phyloP scores from a whole-genome alignment of 2,888 invertebrate genomes.

The Aphodius granarius region DNA sequence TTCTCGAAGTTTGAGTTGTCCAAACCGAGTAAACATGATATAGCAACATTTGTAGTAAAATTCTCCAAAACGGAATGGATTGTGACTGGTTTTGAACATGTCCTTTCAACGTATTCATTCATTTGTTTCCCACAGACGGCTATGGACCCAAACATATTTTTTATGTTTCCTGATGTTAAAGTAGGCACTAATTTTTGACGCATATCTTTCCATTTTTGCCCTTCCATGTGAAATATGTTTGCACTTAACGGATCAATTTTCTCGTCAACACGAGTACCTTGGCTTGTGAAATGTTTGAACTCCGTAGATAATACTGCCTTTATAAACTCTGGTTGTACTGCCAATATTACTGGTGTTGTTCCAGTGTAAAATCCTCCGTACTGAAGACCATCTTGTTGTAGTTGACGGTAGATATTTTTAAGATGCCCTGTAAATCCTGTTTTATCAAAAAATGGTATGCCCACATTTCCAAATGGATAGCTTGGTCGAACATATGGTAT shows the following conservation, averaged over 20 bases:
- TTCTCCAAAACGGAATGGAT: not conserved
- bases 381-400: not conserved
- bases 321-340: not conserved
- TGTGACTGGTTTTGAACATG: not conserved
- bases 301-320: not conserved
- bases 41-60: not conserved
- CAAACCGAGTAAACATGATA: not conserved
- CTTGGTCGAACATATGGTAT: not conserved
- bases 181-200: not conserved
- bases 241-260: conserved; percentile 1
- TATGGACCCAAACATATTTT: not conserved
- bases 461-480: not conserved
- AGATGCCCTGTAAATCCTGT: not conserved
- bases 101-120: not conserved
- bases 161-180: conserved; percentile 7
- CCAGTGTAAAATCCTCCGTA: not conserved
- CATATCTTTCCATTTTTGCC: conserved; percentile 10
- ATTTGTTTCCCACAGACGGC: not conserved
- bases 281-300: conserved; percentile 4
- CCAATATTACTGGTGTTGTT: not conserved
- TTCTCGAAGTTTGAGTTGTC: not conserved
- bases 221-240: conserved; percentile 5
- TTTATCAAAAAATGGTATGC: not conserved
- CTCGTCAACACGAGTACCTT: not conserved
- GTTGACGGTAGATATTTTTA: not conserved